phyloP scores from a whole-genome alignment of 1,140 invertebrate genomes.

The Cyclargus thomasi region DNA sequence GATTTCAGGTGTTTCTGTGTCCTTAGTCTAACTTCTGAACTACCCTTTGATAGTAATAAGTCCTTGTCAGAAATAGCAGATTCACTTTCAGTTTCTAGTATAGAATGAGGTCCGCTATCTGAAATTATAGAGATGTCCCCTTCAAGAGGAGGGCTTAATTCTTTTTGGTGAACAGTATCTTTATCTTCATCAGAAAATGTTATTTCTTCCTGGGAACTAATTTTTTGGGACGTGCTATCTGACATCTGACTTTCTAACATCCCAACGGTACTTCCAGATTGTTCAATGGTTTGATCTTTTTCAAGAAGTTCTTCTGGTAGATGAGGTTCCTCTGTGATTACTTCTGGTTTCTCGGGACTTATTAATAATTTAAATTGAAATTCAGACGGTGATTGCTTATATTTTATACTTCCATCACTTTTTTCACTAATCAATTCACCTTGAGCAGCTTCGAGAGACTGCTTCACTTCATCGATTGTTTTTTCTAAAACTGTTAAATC shows the following conservation, averaged over 20 bases:
- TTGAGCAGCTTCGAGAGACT: constrained; percentile 79
- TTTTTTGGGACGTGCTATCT: constrained; percentile 55
- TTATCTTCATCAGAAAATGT: constrained; percentile 65
- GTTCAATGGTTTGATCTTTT: constrained; percentile 40
- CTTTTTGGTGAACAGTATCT: constrained; percentile 64
- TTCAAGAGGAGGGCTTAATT: constrained; percentile 60
- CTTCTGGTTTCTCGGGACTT: constrained; percentile 71
- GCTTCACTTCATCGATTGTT: constrained; percentile 82
- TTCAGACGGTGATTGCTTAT: constrained; percentile 82
- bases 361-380: constrained; percentile 80
- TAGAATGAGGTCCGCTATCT: constrained; percentile 72
- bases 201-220: constrained; percentile 62
- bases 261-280: constrained; percentile 32
- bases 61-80: constrained; percentile 61
- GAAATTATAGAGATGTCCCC: constrained; percentile 66
- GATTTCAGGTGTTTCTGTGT: constrained; percentile 75
- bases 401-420: constrained; percentile 73
- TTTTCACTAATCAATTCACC: constrained; percentile 80
- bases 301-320: constrained; percentile 46
- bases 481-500: constrained; percentile 76
- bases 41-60: constrained; percentile 59
- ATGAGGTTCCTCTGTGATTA: constrained; percentile 70
- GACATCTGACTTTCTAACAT: constrained; percentile 54
- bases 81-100: constrained; percentile 72
- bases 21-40: constrained; percentile 67